Conservation (phyloP, 2,113 vertebrate species). For the Albula goreensis region DNA sequence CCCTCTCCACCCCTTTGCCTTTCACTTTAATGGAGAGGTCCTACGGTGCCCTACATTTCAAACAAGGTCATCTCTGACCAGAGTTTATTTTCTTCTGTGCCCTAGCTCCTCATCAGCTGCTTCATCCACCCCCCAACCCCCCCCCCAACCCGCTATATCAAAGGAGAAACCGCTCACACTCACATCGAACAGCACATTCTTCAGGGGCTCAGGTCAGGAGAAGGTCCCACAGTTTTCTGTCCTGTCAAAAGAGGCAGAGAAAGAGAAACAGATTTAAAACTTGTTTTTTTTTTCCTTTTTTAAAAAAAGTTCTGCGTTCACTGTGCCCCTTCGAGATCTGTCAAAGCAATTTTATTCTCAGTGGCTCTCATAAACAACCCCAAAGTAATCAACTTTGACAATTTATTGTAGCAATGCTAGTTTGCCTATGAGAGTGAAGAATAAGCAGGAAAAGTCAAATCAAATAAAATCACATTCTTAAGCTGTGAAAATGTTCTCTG, state of each 20-base stretch:
- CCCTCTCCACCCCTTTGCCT: neutral
- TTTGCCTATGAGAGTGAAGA: neutral
- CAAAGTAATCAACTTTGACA: neutral
- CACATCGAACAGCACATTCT: slow-evolving; percentile 20
- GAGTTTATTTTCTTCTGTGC: neutral
- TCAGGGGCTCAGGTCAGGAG: neutral
- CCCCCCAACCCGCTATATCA: neutral
- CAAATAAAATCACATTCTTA: neutral
- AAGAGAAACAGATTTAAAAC: slow-evolving; percentile 17
- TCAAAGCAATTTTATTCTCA: neutral
- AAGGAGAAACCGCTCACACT: slow-evolving; percentile 4
- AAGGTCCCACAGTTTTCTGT: neutral
- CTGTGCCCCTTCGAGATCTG: neutral
- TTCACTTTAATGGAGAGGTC: neutral
- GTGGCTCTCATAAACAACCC: neutral
- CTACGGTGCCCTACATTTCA: neutral
- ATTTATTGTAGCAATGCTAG: neutral
- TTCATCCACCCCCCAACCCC: neutral
- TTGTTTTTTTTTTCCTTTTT: neutral
- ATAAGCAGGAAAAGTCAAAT: neutral
- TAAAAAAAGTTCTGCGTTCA: slow-evolving; percentile 4
- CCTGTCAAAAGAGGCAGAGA: slow-evolving; percentile 19
- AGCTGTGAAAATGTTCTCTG: neutral
- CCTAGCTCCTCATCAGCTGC: neutral
- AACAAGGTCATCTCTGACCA: neutral